phyloP scores from a whole-genome alignment of 30 jellyfish, hydroid and myxozoan genomes.

The Cassiopea andromeda region DNA sequence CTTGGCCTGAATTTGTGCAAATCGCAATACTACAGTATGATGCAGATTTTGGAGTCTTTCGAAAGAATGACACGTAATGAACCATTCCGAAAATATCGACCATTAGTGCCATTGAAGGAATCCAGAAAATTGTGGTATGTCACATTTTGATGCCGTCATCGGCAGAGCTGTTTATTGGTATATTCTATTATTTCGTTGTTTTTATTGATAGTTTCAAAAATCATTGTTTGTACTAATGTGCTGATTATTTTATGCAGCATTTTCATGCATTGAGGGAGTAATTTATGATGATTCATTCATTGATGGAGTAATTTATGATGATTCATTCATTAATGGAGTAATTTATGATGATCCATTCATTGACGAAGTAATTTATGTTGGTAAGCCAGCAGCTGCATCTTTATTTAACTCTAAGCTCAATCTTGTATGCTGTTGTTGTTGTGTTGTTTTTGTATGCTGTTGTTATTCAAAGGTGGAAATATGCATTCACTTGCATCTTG shows the following conservation, averaged over 20 bases:
- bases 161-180: not conserved
- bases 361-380: no score
- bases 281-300: no score
- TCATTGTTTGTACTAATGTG: no score
- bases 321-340: no score
- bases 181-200: not conserved
- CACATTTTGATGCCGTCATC: not conserved
- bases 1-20: slow-evolving; percentile 72
- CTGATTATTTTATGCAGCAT: no score
- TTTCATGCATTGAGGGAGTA: no score
- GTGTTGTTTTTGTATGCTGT: not conserved
- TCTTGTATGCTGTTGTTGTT: no score
- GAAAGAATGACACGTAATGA: slow-evolving; percentile 88
- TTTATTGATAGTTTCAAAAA: no score
- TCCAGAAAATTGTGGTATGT: slow-evolving; percentile 66
- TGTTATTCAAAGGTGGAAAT: slow-evolving; percentile 83
- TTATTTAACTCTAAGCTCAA: not conserved
- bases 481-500: slow-evolving; percentile 69
- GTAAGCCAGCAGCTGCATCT: no score
- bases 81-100: slow-evolving; percentile 96
- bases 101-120: slow-evolving; percentile 63
- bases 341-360: no score
- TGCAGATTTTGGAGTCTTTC: slow-evolving; percentile 85
- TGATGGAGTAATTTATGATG: no score
- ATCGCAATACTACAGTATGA: slow-evolving; percentile 83